Evolutionary conservation across 2,113 vertebrate species (phyloP), one percentile per base, ranked within the genome.

Genomic region (Rhabdomys dilectus): DNA sequence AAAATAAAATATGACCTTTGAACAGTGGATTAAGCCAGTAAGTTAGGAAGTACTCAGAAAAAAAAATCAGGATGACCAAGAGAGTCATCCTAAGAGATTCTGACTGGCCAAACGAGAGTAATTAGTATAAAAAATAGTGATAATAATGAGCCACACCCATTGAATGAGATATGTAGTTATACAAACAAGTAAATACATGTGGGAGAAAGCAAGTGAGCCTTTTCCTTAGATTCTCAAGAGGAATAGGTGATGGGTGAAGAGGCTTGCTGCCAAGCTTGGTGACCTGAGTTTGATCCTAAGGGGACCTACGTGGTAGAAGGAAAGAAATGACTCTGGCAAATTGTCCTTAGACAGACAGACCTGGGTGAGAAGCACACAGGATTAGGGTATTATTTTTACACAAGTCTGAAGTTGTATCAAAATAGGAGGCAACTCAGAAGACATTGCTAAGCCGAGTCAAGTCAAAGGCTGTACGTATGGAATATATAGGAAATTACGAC

Each of bases 181-280:
- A 68, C 39, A 94, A 53, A 72, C 89, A 68, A 93, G n/a, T 17
- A 89, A 92, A 92, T 91, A 95, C 81, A 78, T 36, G 8, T 62
- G 45, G 45, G 58, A 36, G 80, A 95, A 24, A n/a, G 10, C 93
- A 95, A 92, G 39, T 87, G 22, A 96, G 36, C 68, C 45, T 42
- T 62, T 29, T 62, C 0, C 1, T 91, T 88, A 93, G 31, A 51
- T 62, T 45, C 17, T 48, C 29, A 36, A 48, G 84, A 31, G 29
- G 60, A 7, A 42, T 48, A 19, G 17, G 26, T 6, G 60, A 66
- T 64, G 60, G 15, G 39, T 6, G 7, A 64, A 64, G 9, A 39
- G n/a, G 82, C 3, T 45, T 85, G 39, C 82, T 10, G 8, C 15
- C 82, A 64, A 45, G 26, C 26, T 21, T 45, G 62, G 5, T 66